phyloP scores from a whole-genome alignment of 2,888 invertebrate species.

The Cantharis rustica region DNA sequence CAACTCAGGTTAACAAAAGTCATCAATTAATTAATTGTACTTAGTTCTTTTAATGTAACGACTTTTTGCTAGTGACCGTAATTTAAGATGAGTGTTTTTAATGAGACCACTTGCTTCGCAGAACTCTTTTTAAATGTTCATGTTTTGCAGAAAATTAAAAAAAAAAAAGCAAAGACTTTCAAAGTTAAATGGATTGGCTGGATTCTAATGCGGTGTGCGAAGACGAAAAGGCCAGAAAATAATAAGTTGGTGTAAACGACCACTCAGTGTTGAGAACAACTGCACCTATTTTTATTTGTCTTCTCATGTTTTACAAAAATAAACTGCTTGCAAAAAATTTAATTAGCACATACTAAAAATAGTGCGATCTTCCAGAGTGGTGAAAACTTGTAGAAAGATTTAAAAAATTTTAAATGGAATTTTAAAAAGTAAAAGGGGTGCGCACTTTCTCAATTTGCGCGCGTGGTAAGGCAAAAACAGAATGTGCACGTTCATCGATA shows the following conservation, averaged over 20 bases:
- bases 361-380: neutral
- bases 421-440: neutral
- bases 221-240: neutral
- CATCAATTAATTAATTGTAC: neutral
- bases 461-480: neutral
- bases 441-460: neutral
- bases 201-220: no score
- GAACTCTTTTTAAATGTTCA: neutral
- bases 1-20: slow-evolving; percentile 1
- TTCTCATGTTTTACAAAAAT: neutral
- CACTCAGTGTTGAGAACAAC: neutral
- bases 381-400: neutral
- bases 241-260: neutral
- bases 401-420: neutral
- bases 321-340: neutral
- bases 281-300: neutral
- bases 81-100: neutral
- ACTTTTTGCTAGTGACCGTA: neutral
- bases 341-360: neutral
- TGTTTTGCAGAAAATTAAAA: neutral
- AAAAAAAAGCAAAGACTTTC: no score
- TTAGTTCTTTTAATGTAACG: neutral
- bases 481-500: neutral
- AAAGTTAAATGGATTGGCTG: no score
- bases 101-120: neutral